Conservation (phyloP, 1,140 invertebrate species). For the Ephestia elutella region DNA sequence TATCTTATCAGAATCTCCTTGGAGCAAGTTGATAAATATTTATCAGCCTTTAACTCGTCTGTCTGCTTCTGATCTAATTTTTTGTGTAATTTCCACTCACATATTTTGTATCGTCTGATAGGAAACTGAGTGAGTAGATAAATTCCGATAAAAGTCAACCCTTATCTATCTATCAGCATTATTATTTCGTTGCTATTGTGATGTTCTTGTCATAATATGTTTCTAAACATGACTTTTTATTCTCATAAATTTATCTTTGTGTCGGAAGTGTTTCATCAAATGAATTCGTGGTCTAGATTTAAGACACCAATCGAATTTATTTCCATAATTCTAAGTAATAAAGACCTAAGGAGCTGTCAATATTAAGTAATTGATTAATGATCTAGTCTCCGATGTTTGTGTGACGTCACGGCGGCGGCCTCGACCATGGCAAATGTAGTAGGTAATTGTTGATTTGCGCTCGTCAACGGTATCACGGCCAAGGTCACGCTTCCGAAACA, state of each 20-base stretch:
- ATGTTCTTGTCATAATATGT: neutral
- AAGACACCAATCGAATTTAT: no score
- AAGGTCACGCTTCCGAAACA: constrained; percentile 48
- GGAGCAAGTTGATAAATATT: constrained; percentile 5
- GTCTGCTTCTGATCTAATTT: neutral
- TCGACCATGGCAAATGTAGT: constrained; percentile 51
- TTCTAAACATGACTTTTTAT: no score
- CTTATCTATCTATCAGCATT: neutral
- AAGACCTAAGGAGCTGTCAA: neutral
- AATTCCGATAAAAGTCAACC: neutral
- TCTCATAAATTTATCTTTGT: no score
- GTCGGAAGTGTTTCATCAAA: no score
- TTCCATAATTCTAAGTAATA: no score
- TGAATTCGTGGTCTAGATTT: no score
- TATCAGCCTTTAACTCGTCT: neutral
- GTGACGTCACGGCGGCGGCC: constrained; percentile 21
- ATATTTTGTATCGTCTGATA: constrained; percentile 2
- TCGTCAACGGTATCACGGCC: constrained; percentile 56
- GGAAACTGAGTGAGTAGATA: neutral
- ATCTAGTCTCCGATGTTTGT: neutral
- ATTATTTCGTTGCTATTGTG: neutral
- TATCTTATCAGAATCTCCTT: constrained; percentile 3
- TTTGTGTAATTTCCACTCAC: neutral
- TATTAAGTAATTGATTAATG: neutral
- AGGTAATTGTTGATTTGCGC: constrained; percentile 59